Base-by-base conservation (phyloP, 35 echinoderm and acorn worm genomes). In the Heliocidaris tuberculata region DNA sequence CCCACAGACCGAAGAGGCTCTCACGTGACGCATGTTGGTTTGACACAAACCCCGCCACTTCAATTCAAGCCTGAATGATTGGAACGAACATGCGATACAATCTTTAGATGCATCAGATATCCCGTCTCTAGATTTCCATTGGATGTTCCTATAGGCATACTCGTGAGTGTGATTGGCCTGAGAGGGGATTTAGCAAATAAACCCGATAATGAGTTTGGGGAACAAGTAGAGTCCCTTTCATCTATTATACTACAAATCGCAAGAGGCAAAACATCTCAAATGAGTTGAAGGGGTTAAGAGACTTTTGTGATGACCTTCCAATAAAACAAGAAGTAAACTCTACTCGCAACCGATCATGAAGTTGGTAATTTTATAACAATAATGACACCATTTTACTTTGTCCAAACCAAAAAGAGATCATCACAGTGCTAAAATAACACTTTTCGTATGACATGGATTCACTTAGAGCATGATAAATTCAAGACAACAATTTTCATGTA, bases 141-240 rank as follows among this genome's bases (percentile, higher is more conserved):
- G 65, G 65, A 78, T 78, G 3, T n/a, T 8, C 4, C 6, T 3
- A 1, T 27, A 7, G 65, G 8, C n/a, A n/a, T 78, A 78, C 65
- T n/a, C 7, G 27, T 78, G 21, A 78, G 65, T 2, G 19, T 27
- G 65, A 78, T 78, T 21, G 65, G 65, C 35, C 35, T 42, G 35
- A 78, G 27, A 78, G 65, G 65, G 65, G 65, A 78, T 78, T n/a
- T 78, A 78, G 65, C 65, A 78, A 78, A n/a, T 78, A 78, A 78
- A 78, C 21, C 65, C 8, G 65, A 78, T 78, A 78, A 78, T 78
- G 65, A 78, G 65, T 78, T 78, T 78, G 65, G 65, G 65, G 21
- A 78, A 78, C 65, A 27, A 78, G 65, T 78, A 5, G 65, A 24
- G 15, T 78, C 15, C 4, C 15, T 78, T n/a, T 78, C 65, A 6